A percentile compares a stretch with the other conserved stretches of the same genome.
Evolutionary conservation across 2,888 invertebrate genomes (phyloP).

Genomic region (Heliconius cydno): DNA sequence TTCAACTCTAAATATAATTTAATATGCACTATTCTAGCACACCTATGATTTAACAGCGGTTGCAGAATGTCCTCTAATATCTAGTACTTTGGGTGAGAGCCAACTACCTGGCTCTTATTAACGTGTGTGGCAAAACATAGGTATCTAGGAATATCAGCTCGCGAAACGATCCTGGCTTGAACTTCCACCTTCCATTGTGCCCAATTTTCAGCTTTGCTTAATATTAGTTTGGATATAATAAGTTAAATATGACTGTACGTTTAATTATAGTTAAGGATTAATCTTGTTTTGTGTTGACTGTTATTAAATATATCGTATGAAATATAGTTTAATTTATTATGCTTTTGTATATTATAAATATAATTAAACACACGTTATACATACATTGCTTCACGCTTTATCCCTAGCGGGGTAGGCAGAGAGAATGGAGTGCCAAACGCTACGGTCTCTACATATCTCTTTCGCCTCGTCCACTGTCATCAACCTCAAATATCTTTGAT

Average conservation of each 20-base stretch:
- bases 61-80: slow-evolving; percentile 53
- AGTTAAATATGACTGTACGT: neutral
- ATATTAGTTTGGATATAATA: slow-evolving; percentile 12
- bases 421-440: no score
- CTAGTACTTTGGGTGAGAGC: slow-evolving; percentile 49
- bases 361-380: no score
- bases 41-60: slow-evolving; percentile 50
- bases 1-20: slow-evolving; percentile 31
- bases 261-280: neutral
- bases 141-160: slow-evolving; percentile 36
- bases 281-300: neutral
- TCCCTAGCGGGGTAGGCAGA: no score
- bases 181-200: slow-evolving; percentile 16
- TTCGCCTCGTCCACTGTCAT: no score
- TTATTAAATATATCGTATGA: neutral
- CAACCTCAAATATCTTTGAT: no score
- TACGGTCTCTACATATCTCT: no score
- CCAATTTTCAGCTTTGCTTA: slow-evolving; percentile 3
- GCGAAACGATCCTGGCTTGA: slow-evolving; percentile 17
- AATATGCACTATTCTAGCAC: slow-evolving; percentile 43
- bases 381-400: no score
- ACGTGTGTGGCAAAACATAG: slow-evolving; percentile 48
- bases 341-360: no score
- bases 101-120: slow-evolving; percentile 54
- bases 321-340: neutral